Percentiles rank a stretch among this genome's conserved stretches.
These are phyloP conservation scores for Otocyon megalotis DNA, from an alignment of 2,113 vertebrate genomes.

Conservation along the genomic window DNA sequence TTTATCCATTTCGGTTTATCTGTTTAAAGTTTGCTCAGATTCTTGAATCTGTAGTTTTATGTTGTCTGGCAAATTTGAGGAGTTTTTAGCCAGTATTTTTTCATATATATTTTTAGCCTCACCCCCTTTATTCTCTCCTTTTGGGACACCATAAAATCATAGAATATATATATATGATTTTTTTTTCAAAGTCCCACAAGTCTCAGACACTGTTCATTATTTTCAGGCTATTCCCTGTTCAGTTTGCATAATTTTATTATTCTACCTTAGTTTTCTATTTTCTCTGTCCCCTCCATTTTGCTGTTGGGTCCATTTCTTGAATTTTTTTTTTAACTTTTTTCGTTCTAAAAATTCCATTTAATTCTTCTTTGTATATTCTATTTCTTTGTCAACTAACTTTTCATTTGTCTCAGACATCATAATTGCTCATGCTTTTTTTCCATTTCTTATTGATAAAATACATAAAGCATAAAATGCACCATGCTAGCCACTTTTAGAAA, in stretches of 20 bases:
- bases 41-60: neutral
- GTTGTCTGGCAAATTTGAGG: neutral
- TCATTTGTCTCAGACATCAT: neutral
- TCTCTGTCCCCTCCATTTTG: neutral
- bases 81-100: neutral
- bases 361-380: neutral
- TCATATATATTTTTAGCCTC: neutral
- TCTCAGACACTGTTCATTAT: neutral
- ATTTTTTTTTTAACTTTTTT: neutral
- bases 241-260: neutral
- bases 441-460: constrained; percentile 1
- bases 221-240: neutral
- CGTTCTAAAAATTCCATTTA: neutral
- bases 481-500: neutral
- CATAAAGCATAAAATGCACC: neutral
- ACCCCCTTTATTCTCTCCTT: neutral
- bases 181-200: neutral
- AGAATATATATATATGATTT: neutral
- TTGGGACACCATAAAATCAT: neutral
- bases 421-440: neutral
- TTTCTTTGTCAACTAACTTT: neutral
- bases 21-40: neutral
- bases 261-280: neutral
- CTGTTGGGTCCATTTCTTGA: neutral
- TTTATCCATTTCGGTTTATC: neutral